Percentiles rank a stretch among this genome's conserved stretches.
Evolutionary conservation across 2,797 vertebrate species (phyloP).

Genomic region (Notoglanidium macrostoma): DNA sequence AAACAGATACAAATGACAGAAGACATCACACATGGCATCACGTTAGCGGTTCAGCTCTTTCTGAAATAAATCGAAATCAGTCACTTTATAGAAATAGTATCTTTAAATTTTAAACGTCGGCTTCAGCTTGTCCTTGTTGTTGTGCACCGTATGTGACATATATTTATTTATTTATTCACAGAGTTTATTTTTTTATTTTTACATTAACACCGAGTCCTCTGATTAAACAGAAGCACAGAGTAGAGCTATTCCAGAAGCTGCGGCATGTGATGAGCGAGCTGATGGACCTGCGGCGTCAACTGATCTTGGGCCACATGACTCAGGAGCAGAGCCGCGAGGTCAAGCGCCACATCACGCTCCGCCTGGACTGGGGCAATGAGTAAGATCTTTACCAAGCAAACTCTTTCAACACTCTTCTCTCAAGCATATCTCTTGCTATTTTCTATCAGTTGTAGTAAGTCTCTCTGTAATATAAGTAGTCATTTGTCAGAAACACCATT

Average conservation of each 20-base stretch:
- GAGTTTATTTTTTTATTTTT: neutral
- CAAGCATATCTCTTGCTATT: neutral
- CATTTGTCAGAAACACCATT: neutral
- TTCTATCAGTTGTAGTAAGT: neutral
- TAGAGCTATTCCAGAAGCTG: constrained; percentile 94
- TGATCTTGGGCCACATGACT: constrained; percentile 89
- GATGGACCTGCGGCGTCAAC: constrained; percentile 89
- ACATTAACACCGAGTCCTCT: neutral
- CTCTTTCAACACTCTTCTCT: neutral
- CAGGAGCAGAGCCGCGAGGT: constrained; percentile 92
- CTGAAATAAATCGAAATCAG: neutral
- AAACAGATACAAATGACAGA: too few relatives aligned
- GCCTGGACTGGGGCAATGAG: constrained; percentile 98
- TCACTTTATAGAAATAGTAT: neutral
- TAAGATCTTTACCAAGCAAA: constrained; percentile 68
- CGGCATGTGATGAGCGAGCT: constrained; percentile 97
- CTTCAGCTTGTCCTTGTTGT: too few relatives aligned
- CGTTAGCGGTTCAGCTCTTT: neutral
- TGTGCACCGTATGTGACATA: neutral
- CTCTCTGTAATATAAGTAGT: neutral
- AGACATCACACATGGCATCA: neutral
- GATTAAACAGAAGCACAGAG: constrained; percentile 85
- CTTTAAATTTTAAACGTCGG: neutral
- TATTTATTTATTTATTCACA: neutral
- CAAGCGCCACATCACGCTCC: constrained; percentile 90